Percentiles rank a stretch among this genome's conserved stretches.
Evolutionary conservation across 2,888 invertebrate genomes (phyloP).

Genomic region (Chrysomela aeneicollis): DNA sequence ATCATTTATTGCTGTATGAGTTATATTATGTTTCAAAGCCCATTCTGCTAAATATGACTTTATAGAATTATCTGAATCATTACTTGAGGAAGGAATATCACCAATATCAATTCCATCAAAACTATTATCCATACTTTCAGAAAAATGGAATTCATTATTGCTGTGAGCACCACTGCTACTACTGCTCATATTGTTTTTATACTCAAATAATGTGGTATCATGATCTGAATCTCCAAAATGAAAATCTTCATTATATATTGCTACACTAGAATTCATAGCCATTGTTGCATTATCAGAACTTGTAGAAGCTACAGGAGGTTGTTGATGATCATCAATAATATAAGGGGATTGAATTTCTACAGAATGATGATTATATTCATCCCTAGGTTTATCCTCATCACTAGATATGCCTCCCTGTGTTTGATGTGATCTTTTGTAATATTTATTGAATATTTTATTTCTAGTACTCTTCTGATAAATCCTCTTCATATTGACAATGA

Average conservation of each 20-base stretch:
- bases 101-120: background rate
- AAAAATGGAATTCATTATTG: background rate
- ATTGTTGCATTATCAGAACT: background rate
- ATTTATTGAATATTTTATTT: too few relatives aligned
- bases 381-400: too few relatives aligned
- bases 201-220: too few relatives aligned
- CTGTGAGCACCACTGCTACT: background rate
- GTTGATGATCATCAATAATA: background rate
- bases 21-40: constrained; percentile 16
- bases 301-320: constrained; percentile 12
- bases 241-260: constrained; percentile 4
- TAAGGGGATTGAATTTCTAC: background rate
- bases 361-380: too few relatives aligned
- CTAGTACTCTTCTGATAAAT: too few relatives aligned
- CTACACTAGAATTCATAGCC: background rate
- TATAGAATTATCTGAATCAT: too few relatives aligned
- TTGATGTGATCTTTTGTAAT: too few relatives aligned
- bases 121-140: too few relatives aligned
- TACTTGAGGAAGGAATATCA: constrained; percentile 10
- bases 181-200: too few relatives aligned
- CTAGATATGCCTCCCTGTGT: too few relatives aligned
- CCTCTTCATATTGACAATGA: too few relatives aligned
- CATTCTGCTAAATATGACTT: constrained; percentile 3
- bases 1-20: constrained; percentile 15
- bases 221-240: constrained; percentile 9